Conservation (phyloP, 2,113 vertebrate species). For the Heterocephalus glaber region DNA sequence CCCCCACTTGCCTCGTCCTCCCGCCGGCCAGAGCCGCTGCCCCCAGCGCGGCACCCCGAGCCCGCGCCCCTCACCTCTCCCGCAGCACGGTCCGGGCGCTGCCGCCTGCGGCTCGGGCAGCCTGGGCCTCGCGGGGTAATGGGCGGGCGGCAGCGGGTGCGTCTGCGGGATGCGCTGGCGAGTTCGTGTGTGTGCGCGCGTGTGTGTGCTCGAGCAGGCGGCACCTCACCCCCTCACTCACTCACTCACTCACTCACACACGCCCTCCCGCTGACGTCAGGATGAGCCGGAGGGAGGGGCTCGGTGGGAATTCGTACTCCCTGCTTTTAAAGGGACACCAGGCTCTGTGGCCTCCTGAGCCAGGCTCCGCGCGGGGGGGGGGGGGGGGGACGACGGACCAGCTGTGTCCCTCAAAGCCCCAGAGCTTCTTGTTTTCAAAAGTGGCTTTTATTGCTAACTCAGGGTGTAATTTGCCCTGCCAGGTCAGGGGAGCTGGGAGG, state of each 20-base stretch:
- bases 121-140: too few species aligned
- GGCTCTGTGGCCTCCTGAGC: background rate
- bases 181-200: background rate
- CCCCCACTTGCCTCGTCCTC: background rate
- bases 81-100: too few species aligned
- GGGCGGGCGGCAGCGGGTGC: background rate
- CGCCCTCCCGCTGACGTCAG: slow-evolving; percentile 86
- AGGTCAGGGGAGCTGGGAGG: slow-evolving; percentile 38
- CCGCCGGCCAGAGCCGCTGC: background rate
- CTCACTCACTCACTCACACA: slow-evolving; percentile 69
- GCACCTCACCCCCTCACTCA: slow-evolving; percentile 76
- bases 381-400: background rate
- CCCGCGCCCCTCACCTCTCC: too few species aligned
- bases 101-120: too few species aligned
- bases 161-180: background rate
- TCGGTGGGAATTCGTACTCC: slow-evolving; percentile 74
- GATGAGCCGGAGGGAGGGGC: slow-evolving; percentile 82
- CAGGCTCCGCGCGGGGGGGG: background rate
- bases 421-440: slow-evolving; percentile 42
- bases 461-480: slow-evolving; percentile 67
- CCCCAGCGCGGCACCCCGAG: too few species aligned
- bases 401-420: background rate
- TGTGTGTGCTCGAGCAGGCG: slow-evolving; percentile 60
- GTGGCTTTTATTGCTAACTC: slow-evolving; percentile 70
- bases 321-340: slow-evolving; percentile 79